These are phyloP conservation scores for Penaeus chinensis DNA, from an alignment of 1,140 invertebrate species.

Conservation along the genomic window DNA sequence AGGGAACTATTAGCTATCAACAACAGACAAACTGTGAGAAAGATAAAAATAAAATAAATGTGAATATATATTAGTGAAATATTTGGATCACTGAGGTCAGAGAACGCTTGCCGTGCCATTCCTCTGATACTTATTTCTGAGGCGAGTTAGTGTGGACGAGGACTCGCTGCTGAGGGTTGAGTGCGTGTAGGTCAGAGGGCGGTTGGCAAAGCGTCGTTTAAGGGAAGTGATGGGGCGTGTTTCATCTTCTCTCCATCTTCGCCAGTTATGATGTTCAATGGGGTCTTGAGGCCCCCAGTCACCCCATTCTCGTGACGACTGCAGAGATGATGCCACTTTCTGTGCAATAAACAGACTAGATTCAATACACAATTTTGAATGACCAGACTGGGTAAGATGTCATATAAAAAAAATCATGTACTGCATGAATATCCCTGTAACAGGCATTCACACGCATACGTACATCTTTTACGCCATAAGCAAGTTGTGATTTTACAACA, in stretches of 20 bases:
- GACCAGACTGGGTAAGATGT: no score
- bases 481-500: constrained; percentile 61
- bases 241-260: constrained; percentile 61
- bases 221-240: constrained; percentile 58
- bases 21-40: no score
- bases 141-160: constrained; percentile 59
- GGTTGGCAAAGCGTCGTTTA: constrained; percentile 58
- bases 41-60: not conserved
- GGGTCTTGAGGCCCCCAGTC: constrained; percentile 63
- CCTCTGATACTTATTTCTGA: constrained; percentile 59
- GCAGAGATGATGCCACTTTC: constrained; percentile 62
- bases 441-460: not conserved
- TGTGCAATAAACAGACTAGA: not conserved
- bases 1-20: no score
- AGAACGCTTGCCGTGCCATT: constrained; percentile 57
- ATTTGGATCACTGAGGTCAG: constrained; percentile 15
- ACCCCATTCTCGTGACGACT: constrained; percentile 63
- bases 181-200: constrained; percentile 62
- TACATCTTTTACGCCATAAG: constrained; percentile 62
- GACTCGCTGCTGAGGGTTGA: constrained; percentile 62
- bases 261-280: constrained; percentile 63
- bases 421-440: not conserved
- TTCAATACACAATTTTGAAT: no score
- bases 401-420: not conserved
- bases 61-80: not conserved